phyloP scores from a whole-genome alignment of 2,797 vertebrate species.

The Todus mexicanus region DNA sequence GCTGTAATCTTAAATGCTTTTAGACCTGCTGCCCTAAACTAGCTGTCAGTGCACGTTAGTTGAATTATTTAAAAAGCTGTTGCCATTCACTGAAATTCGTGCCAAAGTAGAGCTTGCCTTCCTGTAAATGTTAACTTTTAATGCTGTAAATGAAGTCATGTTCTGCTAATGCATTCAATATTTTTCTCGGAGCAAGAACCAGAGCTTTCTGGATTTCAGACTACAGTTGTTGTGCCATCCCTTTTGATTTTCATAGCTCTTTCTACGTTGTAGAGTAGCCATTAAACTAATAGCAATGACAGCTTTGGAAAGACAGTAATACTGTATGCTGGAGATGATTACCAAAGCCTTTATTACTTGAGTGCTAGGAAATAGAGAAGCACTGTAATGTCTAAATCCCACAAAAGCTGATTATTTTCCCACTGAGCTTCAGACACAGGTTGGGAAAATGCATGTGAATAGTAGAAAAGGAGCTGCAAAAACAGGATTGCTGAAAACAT shows the following conservation, averaged over 20 bases:
- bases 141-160: slow-evolving; percentile 49
- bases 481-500: not conserved
- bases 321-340: slow-evolving; percentile 13
- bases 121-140: slow-evolving; percentile 18
- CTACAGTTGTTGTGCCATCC: not conserved
- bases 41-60: not conserved
- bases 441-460: not conserved
- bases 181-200: slow-evolving; percentile 15
- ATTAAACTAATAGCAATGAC: slow-evolving; percentile 37
- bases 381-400: slow-evolving; percentile 33
- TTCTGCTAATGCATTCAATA: slow-evolving; percentile 58
- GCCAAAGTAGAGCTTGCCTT: slow-evolving; percentile 23
- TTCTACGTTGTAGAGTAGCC: slow-evolving; percentile 28
- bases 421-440: not conserved
- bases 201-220: slow-evolving; percentile 17
- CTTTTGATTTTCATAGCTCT: slow-evolving; percentile 20
- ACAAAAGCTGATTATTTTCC: slow-evolving; percentile 53
- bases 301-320: not conserved
- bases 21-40: not conserved
- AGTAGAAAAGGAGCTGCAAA: not conserved
- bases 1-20: not conserved
- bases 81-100: not conserved
- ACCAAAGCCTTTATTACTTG: slow-evolving; percentile 36
- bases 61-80: slow-evolving; percentile 19
- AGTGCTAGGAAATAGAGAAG: slow-evolving; percentile 33